A percentile compares a stretch with the other conserved stretches of the same genome.
phyloP scores from a whole-genome alignment of 2,888 invertebrate species.

The Empis stercorea region DNA sequence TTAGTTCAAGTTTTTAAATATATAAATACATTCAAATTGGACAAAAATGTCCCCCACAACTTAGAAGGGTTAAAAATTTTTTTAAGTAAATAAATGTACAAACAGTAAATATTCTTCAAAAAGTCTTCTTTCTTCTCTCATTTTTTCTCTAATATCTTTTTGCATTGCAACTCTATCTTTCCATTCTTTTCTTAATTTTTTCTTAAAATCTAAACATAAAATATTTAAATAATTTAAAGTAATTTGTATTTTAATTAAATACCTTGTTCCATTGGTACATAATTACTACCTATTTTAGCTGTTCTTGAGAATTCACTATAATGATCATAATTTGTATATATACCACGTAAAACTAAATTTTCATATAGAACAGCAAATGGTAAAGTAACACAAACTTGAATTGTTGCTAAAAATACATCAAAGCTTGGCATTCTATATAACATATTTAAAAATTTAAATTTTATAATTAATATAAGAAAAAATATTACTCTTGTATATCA shows the following conservation, averaged over 20 bases:
- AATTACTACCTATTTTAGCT: constrained; percentile 4
- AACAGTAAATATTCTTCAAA: constrained; percentile 21
- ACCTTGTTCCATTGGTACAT: background rate
- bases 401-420: constrained; percentile 15
- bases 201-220: constrained; percentile 14
- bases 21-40: no score
- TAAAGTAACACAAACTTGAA: constrained; percentile 17
- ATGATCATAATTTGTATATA: constrained; percentile 24
- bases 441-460: background rate
- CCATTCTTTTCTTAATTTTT: constrained; percentile 23
- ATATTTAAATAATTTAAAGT: background rate
- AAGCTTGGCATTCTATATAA: constrained; percentile 18
- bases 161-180: constrained; percentile 19
- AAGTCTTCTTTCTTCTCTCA: constrained; percentile 15
- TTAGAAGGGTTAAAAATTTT: background rate
- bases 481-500: constrained; percentile 18
- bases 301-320: constrained; percentile 21
- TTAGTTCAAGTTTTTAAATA: no score
- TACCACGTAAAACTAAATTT: constrained; percentile 22
- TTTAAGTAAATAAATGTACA: background rate
- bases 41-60: no score
- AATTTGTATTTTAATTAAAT: background rate
- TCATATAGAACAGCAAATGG: constrained; percentile 21
- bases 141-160: constrained; percentile 13
- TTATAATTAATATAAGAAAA: background rate